phyloP scores from a whole-genome alignment of 2,113 vertebrate genomes.

The Jacana jacana region DNA sequence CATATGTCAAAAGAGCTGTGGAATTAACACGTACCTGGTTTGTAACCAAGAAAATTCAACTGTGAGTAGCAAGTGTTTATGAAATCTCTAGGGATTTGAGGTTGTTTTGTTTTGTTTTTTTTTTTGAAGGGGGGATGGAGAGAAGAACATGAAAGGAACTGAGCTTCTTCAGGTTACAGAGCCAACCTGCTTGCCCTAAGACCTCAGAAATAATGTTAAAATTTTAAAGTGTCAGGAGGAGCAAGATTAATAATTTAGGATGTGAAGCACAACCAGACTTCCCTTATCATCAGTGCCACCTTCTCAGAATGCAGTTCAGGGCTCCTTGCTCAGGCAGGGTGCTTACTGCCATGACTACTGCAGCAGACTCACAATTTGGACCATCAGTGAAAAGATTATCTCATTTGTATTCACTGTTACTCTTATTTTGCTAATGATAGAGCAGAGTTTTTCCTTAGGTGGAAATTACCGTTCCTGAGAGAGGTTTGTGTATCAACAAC shows the following conservation, averaged over 20 bases:
- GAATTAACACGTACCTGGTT: neutral
- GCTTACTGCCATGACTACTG: neutral
- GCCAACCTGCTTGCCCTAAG: neutral
- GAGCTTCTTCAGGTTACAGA: neutral
- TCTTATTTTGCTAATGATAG: neutral
- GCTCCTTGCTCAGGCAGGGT: neutral
- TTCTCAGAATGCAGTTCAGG: neutral
- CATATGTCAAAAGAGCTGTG: neutral
- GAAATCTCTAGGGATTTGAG: neutral
- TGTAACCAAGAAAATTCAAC: neutral
- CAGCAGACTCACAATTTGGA: neutral
- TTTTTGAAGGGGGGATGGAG: fast-evolving
- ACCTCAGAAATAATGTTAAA: neutral
- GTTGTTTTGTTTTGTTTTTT: too few relatives aligned
- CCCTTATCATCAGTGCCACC: neutral
- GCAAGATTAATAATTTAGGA: neutral
- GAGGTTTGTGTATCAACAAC: neutral
- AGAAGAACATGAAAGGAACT: neutral
- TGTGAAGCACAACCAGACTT: fast-evolving
- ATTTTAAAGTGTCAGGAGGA: neutral
- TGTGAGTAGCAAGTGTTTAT: neutral
- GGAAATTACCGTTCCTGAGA: neutral
- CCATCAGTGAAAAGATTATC: neutral
- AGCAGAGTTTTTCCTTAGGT: neutral
- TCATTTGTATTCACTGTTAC: neutral